Evolutionary conservation across 2,113 vertebrate genomes (phyloP).

Genomic region (Falco punctatus): DNA sequence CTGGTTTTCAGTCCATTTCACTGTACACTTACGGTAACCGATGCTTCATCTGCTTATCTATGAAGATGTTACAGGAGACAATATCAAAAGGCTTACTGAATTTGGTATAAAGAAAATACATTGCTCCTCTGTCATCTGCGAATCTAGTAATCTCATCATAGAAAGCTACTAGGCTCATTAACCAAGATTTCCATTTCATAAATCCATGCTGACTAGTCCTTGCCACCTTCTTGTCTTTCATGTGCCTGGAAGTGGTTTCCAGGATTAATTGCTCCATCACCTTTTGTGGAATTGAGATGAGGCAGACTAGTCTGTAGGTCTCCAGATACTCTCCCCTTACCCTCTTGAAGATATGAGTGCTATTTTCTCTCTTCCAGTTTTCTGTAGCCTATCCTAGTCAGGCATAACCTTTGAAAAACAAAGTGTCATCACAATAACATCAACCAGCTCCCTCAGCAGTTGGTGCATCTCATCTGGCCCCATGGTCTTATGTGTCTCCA

Average conservation of each 20-base stretch:
- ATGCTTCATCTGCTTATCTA: neutral
- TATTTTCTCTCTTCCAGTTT: neutral
- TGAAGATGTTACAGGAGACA: neutral
- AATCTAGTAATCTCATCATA: neutral
- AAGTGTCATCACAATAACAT: neutral
- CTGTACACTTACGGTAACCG: rapidly evolving
- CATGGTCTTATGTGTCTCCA: neutral
- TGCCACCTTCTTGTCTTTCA: neutral
- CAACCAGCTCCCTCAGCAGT: neutral
- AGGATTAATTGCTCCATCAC: neutral
- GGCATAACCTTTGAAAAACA: neutral
- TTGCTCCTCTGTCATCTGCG: neutral
- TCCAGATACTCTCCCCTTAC: neutral
- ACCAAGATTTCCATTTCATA: neutral
- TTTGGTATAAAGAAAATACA: neutral
- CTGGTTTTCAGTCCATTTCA: neutral
- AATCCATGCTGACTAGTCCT: neutral
- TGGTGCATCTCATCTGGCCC: neutral
- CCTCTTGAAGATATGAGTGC: neutral
- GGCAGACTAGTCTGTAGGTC: neutral
- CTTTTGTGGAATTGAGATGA: neutral
- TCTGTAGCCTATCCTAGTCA: neutral
- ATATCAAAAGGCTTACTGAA: neutral
- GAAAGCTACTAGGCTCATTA: neutral
- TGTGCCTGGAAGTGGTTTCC: neutral